Percentiles rank a stretch among this genome's conserved stretches.
phyloP scores from a whole-genome alignment of 1,140 invertebrate genomes.

The Hormaphis cornu region DNA sequence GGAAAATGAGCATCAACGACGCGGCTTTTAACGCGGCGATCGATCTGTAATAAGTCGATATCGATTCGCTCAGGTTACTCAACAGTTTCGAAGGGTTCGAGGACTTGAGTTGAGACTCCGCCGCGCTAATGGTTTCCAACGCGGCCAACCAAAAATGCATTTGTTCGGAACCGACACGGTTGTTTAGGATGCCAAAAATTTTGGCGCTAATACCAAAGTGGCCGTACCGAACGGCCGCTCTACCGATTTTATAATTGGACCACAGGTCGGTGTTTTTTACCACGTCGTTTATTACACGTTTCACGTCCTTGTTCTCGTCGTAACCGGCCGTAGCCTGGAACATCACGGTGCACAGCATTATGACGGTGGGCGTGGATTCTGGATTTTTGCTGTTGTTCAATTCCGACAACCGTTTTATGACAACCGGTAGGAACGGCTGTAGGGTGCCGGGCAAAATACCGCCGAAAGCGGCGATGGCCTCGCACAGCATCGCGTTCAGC shows the following conservation, averaged over 20 bases:
- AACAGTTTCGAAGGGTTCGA: slow-evolving; percentile 43
- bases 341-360: slow-evolving; percentile 67
- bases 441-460: slow-evolving; percentile 16
- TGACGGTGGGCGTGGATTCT: slow-evolving; percentile 39
- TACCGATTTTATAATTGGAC: slow-evolving; percentile 75
- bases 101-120: slow-evolving; percentile 39
- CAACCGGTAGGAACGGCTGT: slow-evolving; percentile 40
- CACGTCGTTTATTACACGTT: slow-evolving; percentile 49
- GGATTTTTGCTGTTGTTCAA: not conserved
- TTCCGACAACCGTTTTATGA: slow-evolving; percentile 47
- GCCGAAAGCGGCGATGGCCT: slow-evolving; percentile 17
- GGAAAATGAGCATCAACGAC: slow-evolving; percentile 59
- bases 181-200: slow-evolving; percentile 57
- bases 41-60: slow-evolving; percentile 54
- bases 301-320: slow-evolving; percentile 47
- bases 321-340: slow-evolving; percentile 66
- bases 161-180: slow-evolving; percentile 76
- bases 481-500: slow-evolving; percentile 21
- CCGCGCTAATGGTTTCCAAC: slow-evolving; percentile 56
- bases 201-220: slow-evolving; percentile 63
- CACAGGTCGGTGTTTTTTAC: slow-evolving; percentile 59
- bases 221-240: slow-evolving; percentile 75
- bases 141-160: slow-evolving; percentile 82
- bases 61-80: slow-evolving; percentile 51
- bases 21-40: slow-evolving; percentile 63